Percentiles rank a stretch among this genome's conserved stretches.
phyloP scores from a whole-genome alignment of 2,797 vertebrate genomes.

The Naso thynnoides region DNA sequence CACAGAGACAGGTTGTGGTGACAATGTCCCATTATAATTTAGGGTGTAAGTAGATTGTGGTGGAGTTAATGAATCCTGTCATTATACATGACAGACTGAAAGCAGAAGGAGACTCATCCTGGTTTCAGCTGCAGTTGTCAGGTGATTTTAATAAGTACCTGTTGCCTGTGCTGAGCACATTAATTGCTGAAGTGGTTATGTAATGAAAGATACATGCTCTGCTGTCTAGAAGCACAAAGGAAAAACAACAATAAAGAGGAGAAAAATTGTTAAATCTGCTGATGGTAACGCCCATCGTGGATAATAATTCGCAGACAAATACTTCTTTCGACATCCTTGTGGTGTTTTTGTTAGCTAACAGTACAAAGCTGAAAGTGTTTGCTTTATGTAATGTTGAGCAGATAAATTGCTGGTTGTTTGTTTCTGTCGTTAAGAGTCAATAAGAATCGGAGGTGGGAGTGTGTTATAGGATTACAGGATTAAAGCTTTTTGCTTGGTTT shows the following conservation, averaged over 20 bases:
- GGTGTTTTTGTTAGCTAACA: slow-evolving; percentile 3
- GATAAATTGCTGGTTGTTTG: slow-evolving; percentile 17
- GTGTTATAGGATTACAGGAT: slow-evolving; percentile 62
- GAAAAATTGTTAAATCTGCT: not conserved
- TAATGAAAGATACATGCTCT: not conserved
- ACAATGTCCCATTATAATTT: slow-evolving; percentile 1
- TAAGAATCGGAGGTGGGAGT: slow-evolving; percentile 30
- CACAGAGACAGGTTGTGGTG: not conserved
- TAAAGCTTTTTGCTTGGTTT: slow-evolving; percentile 43
- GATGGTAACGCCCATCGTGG: not conserved
- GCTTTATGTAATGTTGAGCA: not conserved
- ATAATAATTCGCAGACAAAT: not conserved
- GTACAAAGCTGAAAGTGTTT: not conserved
- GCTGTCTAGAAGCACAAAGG: not conserved
- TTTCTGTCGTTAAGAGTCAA: slow-evolving; percentile 25
- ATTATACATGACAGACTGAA: not conserved
- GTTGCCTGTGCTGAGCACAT: not conserved
- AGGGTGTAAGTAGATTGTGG: not conserved
- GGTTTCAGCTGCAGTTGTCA: not conserved
- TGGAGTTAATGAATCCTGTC: not conserved
- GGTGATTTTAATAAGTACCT: not conserved
- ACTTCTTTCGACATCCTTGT: not conserved
- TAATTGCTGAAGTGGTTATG: not conserved
- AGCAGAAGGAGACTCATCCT: not conserved
- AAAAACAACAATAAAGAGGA: not conserved